These are phyloP conservation scores for Drosophila formosana DNA, from an alignment of 2,888 invertebrate genomes.

Conservation along the genomic window DNA sequence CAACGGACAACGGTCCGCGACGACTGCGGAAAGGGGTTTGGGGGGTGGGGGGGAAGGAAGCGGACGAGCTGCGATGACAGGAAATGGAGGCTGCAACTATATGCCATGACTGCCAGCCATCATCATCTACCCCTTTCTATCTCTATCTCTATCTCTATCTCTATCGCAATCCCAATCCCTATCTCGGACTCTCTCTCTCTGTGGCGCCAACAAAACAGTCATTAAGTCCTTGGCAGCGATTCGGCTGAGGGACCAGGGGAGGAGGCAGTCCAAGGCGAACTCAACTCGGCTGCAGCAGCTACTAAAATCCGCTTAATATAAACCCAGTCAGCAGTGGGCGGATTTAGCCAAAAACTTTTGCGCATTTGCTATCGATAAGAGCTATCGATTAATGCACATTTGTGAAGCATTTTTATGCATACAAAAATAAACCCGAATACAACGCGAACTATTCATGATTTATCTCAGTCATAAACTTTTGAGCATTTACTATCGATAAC, in stretches of 20 bases:
- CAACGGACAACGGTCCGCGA: constrained; percentile 32
- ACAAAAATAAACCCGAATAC: no score
- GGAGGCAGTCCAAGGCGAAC: constrained; percentile 17
- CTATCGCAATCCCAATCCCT: constrained; percentile 20
- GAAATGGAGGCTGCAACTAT: constrained; percentile 58
- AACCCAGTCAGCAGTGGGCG: constrained; percentile 10
- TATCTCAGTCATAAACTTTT: background rate
- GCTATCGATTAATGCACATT: background rate
- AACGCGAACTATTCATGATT: no score
- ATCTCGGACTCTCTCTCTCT: constrained; percentile 23
- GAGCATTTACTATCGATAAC: constrained; percentile 1
- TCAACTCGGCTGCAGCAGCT: constrained; percentile 13
- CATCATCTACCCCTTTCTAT: constrained; percentile 8
- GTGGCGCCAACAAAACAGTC: constrained; percentile 68
- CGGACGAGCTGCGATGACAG: constrained; percentile 52
- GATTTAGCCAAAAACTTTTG: background rate
- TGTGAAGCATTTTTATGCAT: no score
- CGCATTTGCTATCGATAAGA: background rate
- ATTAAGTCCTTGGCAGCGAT: constrained; percentile 60
- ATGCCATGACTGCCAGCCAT: constrained; percentile 24
- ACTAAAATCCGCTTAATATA: constrained; percentile 23
- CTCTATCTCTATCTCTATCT: constrained; percentile 5
- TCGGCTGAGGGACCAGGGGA: constrained; percentile 6
- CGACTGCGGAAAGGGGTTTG: background rate
- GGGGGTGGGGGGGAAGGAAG: background rate